A percentile compares a stretch with the other conserved stretches of the same genome.
These are phyloP conservation scores for Lordiphosa mommai DNA, from an alignment of 1,140 invertebrate genomes.

Conservation along the genomic window DNA sequence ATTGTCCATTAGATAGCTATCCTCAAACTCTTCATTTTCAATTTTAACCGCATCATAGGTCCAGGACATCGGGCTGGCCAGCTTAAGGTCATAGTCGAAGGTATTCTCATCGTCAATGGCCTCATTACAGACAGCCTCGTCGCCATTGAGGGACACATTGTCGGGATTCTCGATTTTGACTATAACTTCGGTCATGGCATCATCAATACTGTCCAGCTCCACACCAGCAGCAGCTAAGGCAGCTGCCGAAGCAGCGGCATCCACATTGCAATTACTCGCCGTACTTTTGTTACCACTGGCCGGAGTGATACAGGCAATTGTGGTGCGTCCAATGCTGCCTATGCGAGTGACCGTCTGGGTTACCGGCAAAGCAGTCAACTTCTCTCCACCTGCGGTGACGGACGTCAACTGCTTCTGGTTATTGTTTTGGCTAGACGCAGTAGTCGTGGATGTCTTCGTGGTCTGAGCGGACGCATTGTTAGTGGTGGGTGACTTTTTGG, in stretches of 20 bases:
- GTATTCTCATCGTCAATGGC: conserved; percentile 66
- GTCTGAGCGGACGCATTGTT: conserved; percentile 29
- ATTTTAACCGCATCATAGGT: conserved; percentile 76
- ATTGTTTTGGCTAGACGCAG: conserved; percentile 20
- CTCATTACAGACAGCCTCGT: conserved; percentile 64
- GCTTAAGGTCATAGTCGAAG: conserved; percentile 71
- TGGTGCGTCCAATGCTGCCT: conserved; percentile 73
- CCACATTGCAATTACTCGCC: conserved; percentile 63
- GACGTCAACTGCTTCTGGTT: conserved; percentile 19
- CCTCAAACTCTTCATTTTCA: conserved; percentile 75
- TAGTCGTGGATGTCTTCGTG: conserved; percentile 20
- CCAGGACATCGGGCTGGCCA: conserved; percentile 76
- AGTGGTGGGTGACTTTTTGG: conserved; percentile 60
- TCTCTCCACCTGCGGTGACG: conserved; percentile 9
- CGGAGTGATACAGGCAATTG: conserved; percentile 69
- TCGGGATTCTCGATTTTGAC: conserved; percentile 75
- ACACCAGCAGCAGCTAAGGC: conserved; percentile 69
- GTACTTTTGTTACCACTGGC: conserved; percentile 46
- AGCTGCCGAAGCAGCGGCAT: conserved; percentile 64
- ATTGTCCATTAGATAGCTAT: conserved; percentile 67
- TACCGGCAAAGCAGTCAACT: conserved; percentile 16
- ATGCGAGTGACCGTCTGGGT: conserved; percentile 68
- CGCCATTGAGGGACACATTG: conserved; percentile 59
- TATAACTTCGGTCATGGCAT: conserved; percentile 72
- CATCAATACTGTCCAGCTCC: conserved; percentile 69